Evolutionary conservation across 2,797 vertebrate species (phyloP), one percentile per base, ranked within the genome.

Genomic region (Coccyzus lansbergi): DNA sequence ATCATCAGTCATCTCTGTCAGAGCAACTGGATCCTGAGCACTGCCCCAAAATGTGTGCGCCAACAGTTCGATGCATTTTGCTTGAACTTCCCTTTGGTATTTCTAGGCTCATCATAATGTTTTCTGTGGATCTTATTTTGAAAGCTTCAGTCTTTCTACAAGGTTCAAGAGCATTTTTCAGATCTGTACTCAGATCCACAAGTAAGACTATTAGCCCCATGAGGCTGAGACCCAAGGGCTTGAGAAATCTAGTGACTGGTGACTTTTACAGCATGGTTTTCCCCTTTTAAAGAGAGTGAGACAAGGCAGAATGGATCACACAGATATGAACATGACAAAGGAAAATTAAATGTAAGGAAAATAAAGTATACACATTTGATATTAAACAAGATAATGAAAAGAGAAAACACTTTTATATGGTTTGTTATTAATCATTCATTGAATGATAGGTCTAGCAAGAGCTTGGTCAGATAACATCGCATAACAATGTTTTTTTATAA

Each of bases 361-460:
- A 68, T 36, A 74, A 84, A 80, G 21, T 48, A 10, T 17, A 60
- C 3, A 5, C 28, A 22, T 69, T 95, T 4, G 2, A 72, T 29
- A 19, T 76, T 51, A 88, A 93, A 83, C 9, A 86, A 65, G 51
- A 75, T 29, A 78, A 90, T 4, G 3, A 53, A 81, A 91, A 77
- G 29, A 29, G 31, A 86, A 91, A 91, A 58, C 3, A 6, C 5
- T 48, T 34, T 55, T 59, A 8, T 31, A 79, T 91, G 29, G 2
- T 89, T 83, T 15, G 31, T 81, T 90, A 76, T 85, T 63, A 53
- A 38, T 67, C 62, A 91, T 83, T 92, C 25, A 69, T 46, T 93
- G 63, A 86, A 44, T 33, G 6, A 36, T 10, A 49, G 31, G 8
- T 25, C 79, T 91, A 83, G 65, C 33, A 72, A 91, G 29, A 55